phyloP scores from a whole-genome alignment of 2,797 vertebrate genomes.

The Zalophus californianus region DNA sequence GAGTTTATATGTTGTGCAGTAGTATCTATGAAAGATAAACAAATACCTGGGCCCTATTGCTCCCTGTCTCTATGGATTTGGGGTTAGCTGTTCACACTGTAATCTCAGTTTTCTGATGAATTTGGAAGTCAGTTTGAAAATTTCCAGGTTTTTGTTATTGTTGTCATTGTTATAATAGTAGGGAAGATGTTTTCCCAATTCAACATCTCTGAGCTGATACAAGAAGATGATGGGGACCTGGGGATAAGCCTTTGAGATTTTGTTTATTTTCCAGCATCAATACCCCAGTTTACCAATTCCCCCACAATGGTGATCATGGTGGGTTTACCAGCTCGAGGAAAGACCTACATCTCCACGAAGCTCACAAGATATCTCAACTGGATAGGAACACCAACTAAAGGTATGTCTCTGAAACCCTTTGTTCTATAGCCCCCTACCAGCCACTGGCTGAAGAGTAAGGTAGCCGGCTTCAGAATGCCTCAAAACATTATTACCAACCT shows the following conservation, averaged over 20 bases:
- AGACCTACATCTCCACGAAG: conserved; percentile 97
- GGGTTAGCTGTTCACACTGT: background rate
- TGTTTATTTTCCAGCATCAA: conserved; percentile 89
- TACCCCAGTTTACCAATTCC: conserved; percentile 96
- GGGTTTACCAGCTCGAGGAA: conserved; percentile 94
- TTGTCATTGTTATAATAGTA: background rate
- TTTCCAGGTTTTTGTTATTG: background rate
- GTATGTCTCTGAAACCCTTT: conserved; percentile 82
- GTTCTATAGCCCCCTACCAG: background rate
- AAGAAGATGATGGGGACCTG: background rate
- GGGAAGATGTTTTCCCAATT: background rate
- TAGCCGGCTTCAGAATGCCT: background rate
- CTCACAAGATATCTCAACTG: conserved; percentile 96
- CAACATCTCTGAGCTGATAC: conserved; percentile 16
- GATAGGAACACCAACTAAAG: conserved; percentile 95
- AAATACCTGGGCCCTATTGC: background rate
- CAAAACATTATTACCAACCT: conserved; percentile 8
- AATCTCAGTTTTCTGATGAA: conserved; percentile 39
- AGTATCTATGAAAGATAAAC: background rate
- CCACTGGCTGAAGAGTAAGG: conserved; percentile 26
- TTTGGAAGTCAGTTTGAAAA: conserved; percentile 7
- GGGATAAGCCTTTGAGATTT: conserved; percentile 51
- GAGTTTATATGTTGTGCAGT: conserved; percentile 50
- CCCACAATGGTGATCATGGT: conserved; percentile 97
- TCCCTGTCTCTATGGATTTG: conserved; percentile 44